Percentiles rank a stretch among this genome's conserved stretches.
Conservation (phyloP, 1,140 invertebrate genomes). For the Drosophila ficusphila region DNA sequence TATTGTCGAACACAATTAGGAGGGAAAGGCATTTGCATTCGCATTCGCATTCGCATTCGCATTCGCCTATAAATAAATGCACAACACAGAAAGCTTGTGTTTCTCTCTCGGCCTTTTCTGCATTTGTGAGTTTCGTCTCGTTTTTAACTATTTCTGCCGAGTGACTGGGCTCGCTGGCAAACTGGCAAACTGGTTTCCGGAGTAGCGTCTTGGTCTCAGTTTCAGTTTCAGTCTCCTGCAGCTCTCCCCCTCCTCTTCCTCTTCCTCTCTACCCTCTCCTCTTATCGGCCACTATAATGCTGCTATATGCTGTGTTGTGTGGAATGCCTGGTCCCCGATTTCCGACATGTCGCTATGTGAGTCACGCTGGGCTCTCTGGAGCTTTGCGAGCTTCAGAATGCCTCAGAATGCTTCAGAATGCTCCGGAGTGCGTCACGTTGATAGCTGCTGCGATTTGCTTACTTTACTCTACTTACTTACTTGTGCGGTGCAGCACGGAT, state of each 20-base stretch:
- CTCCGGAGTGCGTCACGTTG: constrained; percentile 50
- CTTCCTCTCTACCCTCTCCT: no score
- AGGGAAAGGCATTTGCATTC: constrained; percentile 8
- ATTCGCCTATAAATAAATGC: constrained; percentile 31
- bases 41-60: constrained; percentile 1
- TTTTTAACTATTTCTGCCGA: constrained; percentile 14
- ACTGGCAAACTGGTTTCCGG: constrained; percentile 35
- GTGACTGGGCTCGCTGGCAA: not conserved
- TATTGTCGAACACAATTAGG: constrained; percentile 8
- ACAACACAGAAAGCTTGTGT: constrained; percentile 6
- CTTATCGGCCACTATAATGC: not conserved
- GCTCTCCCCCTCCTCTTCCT: not conserved
- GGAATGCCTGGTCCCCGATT: constrained; percentile 25
- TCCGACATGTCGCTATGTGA: constrained; percentile 46
- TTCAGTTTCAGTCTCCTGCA: constrained; percentile 1
- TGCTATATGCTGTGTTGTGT: constrained; percentile 1
- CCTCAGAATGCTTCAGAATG: no score
- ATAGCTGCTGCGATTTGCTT: constrained; percentile 56
- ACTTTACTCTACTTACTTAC: constrained; percentile 19
- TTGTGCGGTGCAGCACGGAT: constrained; percentile 3
- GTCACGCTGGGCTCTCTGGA: constrained; percentile 23
- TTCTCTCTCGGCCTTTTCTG: not conserved
- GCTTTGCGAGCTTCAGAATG: not conserved
- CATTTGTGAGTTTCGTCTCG: not conserved
- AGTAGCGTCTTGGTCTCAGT: constrained; percentile 1